Conservation (phyloP, 2,113 vertebrate species). For the Bolborhynchus lineola region DNA sequence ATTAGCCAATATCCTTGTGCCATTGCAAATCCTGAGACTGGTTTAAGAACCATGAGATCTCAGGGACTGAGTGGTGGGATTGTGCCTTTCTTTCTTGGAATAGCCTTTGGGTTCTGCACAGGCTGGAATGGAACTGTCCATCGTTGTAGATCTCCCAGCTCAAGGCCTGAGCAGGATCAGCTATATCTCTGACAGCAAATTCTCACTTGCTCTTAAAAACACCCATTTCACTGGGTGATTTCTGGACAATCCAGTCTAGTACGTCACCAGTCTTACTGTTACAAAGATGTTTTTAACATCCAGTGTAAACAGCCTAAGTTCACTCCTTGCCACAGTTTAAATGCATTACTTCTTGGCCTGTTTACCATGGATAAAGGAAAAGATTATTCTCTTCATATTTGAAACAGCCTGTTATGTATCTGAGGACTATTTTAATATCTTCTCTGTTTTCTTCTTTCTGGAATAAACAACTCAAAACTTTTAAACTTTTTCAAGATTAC, state of each 20-base stretch:
- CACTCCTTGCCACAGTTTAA: neutral
- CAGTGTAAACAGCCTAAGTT: conserved; percentile 9
- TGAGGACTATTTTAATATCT: conserved; percentile 8
- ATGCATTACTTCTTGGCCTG: neutral
- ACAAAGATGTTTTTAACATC: conserved; percentile 9
- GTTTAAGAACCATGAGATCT: neutral
- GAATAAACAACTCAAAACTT: conserved; percentile 17
- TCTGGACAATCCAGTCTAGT: neutral
- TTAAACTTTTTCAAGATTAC: neutral
- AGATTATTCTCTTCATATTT: conserved; percentile 11
- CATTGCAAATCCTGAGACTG: neutral
- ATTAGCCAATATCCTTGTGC: neutral
- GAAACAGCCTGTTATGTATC: neutral
- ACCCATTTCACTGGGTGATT: neutral
- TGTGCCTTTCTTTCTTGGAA: neutral
- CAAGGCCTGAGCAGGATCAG: neutral
- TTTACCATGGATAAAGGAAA: neutral
- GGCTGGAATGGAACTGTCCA: neutral
- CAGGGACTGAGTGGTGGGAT: neutral
- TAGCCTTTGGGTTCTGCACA: neutral
- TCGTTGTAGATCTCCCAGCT: neutral
- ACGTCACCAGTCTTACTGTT: neutral
- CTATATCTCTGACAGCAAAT: neutral
- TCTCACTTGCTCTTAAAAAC: neutral
- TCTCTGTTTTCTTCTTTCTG: neutral